Evolutionary conservation across 2,113 vertebrate genomes (phyloP).

Genomic region (Garra rufa): DNA sequence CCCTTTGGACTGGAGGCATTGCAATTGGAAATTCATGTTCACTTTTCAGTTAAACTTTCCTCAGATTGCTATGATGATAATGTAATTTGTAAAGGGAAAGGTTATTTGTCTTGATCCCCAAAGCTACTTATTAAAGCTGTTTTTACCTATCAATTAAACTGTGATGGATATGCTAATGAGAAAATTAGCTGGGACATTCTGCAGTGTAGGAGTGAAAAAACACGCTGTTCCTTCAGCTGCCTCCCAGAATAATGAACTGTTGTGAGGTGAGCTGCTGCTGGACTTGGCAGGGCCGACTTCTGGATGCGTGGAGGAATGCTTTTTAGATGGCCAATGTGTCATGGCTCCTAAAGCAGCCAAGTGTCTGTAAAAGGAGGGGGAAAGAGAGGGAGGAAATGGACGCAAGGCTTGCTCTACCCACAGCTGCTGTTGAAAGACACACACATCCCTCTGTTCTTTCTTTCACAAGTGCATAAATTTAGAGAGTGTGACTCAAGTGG

Average conservation of each 20-base stretch:
- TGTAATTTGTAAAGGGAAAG: background rate
- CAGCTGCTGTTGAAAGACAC: slow-evolving; percentile 69
- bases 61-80: background rate
- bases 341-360: slow-evolving; percentile 52
- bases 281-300: slow-evolving; percentile 55
- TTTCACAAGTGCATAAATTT: slow-evolving; percentile 64
- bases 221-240: slow-evolving; percentile 55
- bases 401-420: slow-evolving; percentile 62
- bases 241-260: slow-evolving; percentile 60
- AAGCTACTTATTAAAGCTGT: slow-evolving; percentile 17
- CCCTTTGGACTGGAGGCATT: no score
- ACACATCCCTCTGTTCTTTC: slow-evolving; percentile 68
- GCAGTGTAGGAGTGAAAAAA: slow-evolving; percentile 44
- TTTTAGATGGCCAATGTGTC: slow-evolving; percentile 58
- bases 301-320: slow-evolving; percentile 60
- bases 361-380: slow-evolving; percentile 43
- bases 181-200: slow-evolving; percentile 43
- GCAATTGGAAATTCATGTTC: background rate
- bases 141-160: slow-evolving; percentile 36
- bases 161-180: slow-evolving; percentile 40
- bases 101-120: background rate
- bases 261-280: slow-evolving; percentile 60
- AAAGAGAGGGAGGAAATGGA: slow-evolving; percentile 39
- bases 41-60: background rate
- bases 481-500: slow-evolving; percentile 61